These are phyloP conservation scores for Phainopepla nitens DNA, from an alignment of 2,113 vertebrate species.

Conservation along the genomic window DNA sequence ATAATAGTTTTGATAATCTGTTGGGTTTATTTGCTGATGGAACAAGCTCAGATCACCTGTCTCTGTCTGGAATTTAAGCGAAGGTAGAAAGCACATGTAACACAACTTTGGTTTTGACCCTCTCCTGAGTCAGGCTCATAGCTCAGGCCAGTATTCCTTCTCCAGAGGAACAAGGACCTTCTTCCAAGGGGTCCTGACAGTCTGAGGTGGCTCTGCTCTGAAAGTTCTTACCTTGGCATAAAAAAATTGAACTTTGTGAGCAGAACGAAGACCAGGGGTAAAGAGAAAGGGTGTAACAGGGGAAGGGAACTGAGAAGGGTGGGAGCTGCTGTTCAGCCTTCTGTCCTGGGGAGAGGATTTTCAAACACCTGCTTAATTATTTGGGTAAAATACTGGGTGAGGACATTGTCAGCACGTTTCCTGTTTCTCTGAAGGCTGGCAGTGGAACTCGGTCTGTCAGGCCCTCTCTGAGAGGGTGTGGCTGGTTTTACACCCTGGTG, in stretches of 20 bases:
- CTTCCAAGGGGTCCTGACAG: not conserved
- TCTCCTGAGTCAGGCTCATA: not conserved
- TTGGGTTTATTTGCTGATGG: not conserved
- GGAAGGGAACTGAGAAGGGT: not conserved
- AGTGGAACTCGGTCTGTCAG: not conserved
- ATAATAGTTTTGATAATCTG: not conserved
- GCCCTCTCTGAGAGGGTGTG: not conserved
- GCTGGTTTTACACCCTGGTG: not conserved
- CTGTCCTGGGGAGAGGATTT: not conserved
- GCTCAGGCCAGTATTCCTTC: not conserved
- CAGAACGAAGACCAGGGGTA: not conserved
- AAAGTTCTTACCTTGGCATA: not conserved
- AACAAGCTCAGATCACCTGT: not conserved
- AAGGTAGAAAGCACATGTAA: not conserved
- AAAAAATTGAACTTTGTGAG: not conserved
- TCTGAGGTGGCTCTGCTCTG: not conserved
- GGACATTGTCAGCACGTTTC: not conserved
- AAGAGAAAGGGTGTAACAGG: not conserved
- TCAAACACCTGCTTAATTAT: not conserved
- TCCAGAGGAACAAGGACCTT: not conserved
- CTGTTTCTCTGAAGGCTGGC: not conserved
- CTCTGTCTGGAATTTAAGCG: not conserved
- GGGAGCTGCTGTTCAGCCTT: not conserved
- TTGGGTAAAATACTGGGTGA: not conserved
- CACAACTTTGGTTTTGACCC: accelerated